Conservation (phyloP, 2,888 invertebrate genomes). For the Sturmia bella region DNA sequence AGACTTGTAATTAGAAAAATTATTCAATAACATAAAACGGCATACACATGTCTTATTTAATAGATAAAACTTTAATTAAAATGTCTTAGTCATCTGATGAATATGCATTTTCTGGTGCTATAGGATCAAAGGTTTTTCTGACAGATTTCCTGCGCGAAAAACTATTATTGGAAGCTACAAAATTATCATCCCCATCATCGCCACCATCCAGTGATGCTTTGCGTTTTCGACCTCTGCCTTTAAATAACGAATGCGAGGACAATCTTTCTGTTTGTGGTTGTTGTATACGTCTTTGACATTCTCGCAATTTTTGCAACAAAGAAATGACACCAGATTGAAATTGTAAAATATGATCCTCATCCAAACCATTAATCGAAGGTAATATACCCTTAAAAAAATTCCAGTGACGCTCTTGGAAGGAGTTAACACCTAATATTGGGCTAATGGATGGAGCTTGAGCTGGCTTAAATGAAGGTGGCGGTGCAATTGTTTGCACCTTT, state of each 20-base stretch:
- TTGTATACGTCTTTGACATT: conserved; percentile 32
- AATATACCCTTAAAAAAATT: conserved; percentile 59
- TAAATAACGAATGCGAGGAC: neutral
- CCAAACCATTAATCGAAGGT: conserved; percentile 31
- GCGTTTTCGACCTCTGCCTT: conserved; percentile 7
- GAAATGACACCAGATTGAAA: conserved; percentile 53
- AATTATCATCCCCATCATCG: too few relatives aligned
- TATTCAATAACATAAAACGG: too few relatives aligned
- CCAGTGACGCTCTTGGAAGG: conserved; percentile 62
- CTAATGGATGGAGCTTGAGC: too few relatives aligned
- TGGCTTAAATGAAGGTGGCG: neutral
- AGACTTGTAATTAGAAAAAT: too few relatives aligned
- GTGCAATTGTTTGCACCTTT: neutral
- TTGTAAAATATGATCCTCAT: conserved; percentile 58
- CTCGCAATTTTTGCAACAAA: conserved; percentile 47
- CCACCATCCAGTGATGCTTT: neutral
- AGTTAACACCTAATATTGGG: neutral
- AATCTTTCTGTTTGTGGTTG: neutral
- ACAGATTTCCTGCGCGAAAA: neutral
- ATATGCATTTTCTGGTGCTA: conserved; percentile 29
- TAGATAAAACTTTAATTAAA: too few relatives aligned
- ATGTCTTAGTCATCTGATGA: conserved; percentile 35
- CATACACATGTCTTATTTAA: too few relatives aligned
- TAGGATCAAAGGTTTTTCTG: conserved; percentile 23
- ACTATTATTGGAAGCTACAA: neutral